Percentiles rank a stretch among this genome's conserved stretches.
phyloP scores from a whole-genome alignment of 2,113 vertebrate genomes.

The Podilymbus podiceps region DNA sequence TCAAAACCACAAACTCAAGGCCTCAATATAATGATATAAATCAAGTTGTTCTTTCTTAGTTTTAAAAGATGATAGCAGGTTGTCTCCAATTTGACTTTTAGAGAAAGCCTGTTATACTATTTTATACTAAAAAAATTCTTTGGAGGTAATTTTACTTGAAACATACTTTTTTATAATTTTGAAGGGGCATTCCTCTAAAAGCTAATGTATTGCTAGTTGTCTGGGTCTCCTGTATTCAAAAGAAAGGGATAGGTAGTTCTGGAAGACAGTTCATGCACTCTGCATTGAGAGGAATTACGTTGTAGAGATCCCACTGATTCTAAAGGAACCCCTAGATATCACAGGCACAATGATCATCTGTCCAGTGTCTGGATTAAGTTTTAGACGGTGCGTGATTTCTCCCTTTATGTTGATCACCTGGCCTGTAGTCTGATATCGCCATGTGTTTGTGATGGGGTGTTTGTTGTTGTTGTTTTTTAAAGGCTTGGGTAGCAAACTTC shows the following conservation, averaged over 20 bases:
- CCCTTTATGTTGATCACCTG: neutral
- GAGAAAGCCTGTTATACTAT: neutral
- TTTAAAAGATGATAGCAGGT: neutral
- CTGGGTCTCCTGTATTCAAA: neutral
- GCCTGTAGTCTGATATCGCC: neutral
- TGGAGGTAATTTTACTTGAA: neutral
- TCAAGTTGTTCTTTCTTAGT: neutral
- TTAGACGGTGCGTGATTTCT: neutral
- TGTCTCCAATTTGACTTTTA: neutral
- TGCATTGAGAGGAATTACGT: neutral
- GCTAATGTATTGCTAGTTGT: neutral
- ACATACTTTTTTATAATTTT: neutral
- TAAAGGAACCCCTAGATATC: neutral
- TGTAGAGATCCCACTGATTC: neutral
- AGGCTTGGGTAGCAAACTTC: conserved; percentile 97
- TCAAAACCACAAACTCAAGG: neutral
- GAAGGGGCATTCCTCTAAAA: neutral
- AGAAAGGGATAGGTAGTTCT: neutral
- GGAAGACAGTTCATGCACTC: neutral
- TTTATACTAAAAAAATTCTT: neutral
- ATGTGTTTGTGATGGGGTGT: neutral
- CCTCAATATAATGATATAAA: neutral
- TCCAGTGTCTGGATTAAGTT: neutral
- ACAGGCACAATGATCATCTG: neutral
- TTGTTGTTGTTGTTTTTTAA: conserved; percentile 16